Evolutionary conservation across 1,140 invertebrate genomes (phyloP).

Genomic region (Cylas formicarius): DNA sequence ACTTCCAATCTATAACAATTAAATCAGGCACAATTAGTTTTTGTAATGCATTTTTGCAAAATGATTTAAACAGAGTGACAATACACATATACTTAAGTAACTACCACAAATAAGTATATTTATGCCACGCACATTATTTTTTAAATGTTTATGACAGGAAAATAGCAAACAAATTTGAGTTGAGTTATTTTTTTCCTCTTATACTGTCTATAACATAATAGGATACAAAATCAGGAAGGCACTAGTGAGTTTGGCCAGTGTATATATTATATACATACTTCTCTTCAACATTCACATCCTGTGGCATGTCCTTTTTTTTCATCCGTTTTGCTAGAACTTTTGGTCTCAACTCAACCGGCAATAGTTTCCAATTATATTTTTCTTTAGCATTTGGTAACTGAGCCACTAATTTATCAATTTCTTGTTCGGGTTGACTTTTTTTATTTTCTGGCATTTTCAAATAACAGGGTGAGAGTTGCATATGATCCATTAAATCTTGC

Average conservation of each 20-base stretch:
- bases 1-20: slow-evolving; percentile 40
- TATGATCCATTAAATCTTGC: slow-evolving; percentile 51
- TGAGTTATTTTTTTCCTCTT: too few relatives aligned
- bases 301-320: slow-evolving; percentile 16
- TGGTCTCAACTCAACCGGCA: slow-evolving; percentile 50
- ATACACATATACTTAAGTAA: too few relatives aligned
- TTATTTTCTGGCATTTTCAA: slow-evolving; percentile 36
- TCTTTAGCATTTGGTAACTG: slow-evolving; percentile 41
- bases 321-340: slow-evolving; percentile 40
- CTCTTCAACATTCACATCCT: slow-evolving; percentile 41
- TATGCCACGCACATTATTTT: too few relatives aligned
- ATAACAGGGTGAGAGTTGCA: slow-evolving; percentile 50
- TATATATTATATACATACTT: slow-evolving; percentile 21
- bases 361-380: slow-evolving; percentile 50
- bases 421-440: slow-evolving; percentile 54
- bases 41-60: not conserved
- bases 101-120: too few relatives aligned
- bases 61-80: not conserved
- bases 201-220: too few relatives aligned
- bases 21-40: not conserved
- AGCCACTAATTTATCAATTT: slow-evolving; percentile 57
- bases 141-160: too few relatives aligned
- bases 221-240: too few relatives aligned
- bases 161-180: too few relatives aligned
- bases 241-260: too few relatives aligned